Evolutionary conservation across 2,888 invertebrate genomes (phyloP).

Genomic region (Eudemis profundana): DNA sequence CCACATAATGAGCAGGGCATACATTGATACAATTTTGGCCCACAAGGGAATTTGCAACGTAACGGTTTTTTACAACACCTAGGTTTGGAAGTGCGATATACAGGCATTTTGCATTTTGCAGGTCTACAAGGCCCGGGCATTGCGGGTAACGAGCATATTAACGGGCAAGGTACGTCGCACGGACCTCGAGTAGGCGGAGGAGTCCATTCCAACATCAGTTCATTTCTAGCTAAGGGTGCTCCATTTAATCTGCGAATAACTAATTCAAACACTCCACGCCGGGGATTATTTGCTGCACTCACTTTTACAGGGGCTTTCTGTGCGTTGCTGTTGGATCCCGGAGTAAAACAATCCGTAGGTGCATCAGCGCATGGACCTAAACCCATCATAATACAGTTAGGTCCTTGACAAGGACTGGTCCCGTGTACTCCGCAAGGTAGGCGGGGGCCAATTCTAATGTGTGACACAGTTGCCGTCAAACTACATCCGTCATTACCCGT

Average conservation of each 20-base stretch:
- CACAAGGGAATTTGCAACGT: conserved; percentile 58
- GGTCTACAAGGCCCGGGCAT: conserved; percentile 55
- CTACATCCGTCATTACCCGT: conserved; percentile 20
- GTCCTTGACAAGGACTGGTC: conserved; percentile 68
- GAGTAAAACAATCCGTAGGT: conserved; percentile 1
- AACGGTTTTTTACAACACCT: conserved; percentile 53
- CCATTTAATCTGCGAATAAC: conserved; percentile 74
- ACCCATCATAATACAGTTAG: conserved; percentile 61
- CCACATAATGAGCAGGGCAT: conserved; percentile 40
- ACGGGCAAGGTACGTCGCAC: conserved; percentile 56
- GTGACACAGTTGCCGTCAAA: conserved; percentile 67
- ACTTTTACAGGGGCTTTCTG: conserved; percentile 70
- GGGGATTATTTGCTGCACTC: conserved; percentile 67
- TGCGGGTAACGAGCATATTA: conserved; percentile 51
- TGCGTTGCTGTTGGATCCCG: conserved; percentile 50
- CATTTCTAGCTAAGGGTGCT: conserved; percentile 75
- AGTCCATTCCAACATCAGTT: conserved; percentile 79
- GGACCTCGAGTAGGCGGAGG: conserved; percentile 66
- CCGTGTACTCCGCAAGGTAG: conserved; percentile 69
- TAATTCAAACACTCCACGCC: conserved; percentile 78
- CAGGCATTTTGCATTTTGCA: conserved; percentile 65
- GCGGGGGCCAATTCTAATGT: conserved; percentile 70
- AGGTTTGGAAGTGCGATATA: conserved; percentile 61
- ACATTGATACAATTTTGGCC: conserved; percentile 51
- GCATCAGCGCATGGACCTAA: conserved; percentile 12